Conservation (phyloP, 1,140 invertebrate species). For the Zaprionus lachaisei region DNA sequence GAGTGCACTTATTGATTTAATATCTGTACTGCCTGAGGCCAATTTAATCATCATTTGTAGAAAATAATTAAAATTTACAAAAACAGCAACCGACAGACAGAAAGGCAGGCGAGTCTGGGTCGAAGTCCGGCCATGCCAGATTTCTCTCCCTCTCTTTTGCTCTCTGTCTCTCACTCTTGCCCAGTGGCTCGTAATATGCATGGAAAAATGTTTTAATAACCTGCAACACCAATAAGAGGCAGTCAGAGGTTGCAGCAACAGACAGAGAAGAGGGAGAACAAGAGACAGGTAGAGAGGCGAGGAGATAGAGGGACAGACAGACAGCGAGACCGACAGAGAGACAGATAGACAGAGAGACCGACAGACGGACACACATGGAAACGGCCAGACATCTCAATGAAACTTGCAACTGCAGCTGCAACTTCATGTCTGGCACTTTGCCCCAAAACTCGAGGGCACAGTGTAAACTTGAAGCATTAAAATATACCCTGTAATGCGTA, state of each 20-base stretch:
- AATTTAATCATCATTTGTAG: conserved; percentile 82
- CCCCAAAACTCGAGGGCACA: conserved; percentile 1
- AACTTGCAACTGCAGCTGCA: conserved; percentile 22
- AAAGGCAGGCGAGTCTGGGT: conserved; percentile 1
- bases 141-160: not conserved
- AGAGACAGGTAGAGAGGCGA: not conserved
- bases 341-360: conserved; percentile 1
- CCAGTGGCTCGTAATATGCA: conserved; percentile 22
- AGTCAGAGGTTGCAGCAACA: conserved; percentile 11
- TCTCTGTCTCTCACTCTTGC: not conserved
- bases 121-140: not conserved
- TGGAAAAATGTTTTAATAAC: conserved; percentile 67
- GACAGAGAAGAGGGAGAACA: not conserved
- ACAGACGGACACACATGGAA: conserved; percentile 18
- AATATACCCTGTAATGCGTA: not conserved
- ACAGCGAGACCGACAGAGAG: not conserved
- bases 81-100: conserved; percentile 29
- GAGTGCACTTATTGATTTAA: conserved; percentile 74
- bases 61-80: conserved; percentile 81
- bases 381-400: conserved; percentile 53
- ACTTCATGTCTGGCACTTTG: conserved; percentile 15
- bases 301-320: not conserved
- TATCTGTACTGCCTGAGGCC: conserved; percentile 72
- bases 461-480: not conserved
- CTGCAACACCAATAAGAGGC: conserved; percentile 42